Percentiles rank a stretch among this genome's conserved stretches.
phyloP scores from a whole-genome alignment of 2,113 vertebrate genomes.

The Plecotus auritus region DNA sequence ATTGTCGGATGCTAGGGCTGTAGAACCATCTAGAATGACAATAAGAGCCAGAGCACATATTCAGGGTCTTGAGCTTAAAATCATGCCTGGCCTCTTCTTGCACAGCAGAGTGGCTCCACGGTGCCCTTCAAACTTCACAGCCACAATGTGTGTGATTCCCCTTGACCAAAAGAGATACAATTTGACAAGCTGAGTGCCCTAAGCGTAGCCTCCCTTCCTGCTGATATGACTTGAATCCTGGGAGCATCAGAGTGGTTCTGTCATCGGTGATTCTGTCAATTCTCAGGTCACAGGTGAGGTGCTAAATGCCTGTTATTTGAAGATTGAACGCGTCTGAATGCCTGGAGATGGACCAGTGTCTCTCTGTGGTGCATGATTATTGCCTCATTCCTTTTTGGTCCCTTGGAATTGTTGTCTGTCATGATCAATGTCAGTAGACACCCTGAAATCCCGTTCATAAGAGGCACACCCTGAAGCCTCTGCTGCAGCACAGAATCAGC shows the following conservation, averaged over 20 bases:
- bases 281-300: not conserved
- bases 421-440: not conserved
- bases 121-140: not conserved
- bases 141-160: not conserved
- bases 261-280: not conserved
- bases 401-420: not conserved
- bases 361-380: not conserved
- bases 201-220: not conserved
- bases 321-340: not conserved
- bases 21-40: not conserved
- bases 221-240: not conserved
- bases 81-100: not conserved
- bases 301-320: not conserved
- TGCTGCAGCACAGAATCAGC: not conserved
- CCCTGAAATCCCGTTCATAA: not conserved
- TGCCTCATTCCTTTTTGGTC: not conserved
- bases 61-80: not conserved
- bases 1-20: not conserved
- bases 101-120: not conserved
- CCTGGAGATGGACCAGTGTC: not conserved
- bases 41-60: not conserved
- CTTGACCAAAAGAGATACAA: not conserved
- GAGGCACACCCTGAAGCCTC: not conserved
- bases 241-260: not conserved
- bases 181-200: not conserved